Evolutionary conservation across 2,888 invertebrate genomes (phyloP), one percentile per base, ranked within the genome.

Genomic region (Hydropsyche betteni): DNA sequence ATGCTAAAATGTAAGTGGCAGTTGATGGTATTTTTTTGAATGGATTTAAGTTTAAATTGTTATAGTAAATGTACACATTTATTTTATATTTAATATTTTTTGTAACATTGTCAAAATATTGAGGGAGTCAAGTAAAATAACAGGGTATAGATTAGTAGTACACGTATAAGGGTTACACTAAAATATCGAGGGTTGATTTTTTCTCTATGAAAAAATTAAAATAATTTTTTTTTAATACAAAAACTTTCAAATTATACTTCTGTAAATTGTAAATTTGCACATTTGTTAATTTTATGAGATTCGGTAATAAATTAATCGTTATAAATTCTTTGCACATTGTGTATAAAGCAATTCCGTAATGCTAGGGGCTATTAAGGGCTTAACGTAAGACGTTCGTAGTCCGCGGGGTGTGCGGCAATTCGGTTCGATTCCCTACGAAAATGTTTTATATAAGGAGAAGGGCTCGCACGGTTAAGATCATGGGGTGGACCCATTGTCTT

Each of bases 101-200:
- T 24, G 24, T 24, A 24, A 24, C 77, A 78, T 79, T 76, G 78
- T 76, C 76, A 75, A 78, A 76, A 79, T 68, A 78, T 78, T 68
- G 72, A 68, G 68, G 68, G 36, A 33, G 68, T 16, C 75, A 74
- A 77, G 72, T 74, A 75, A 79, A 79, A 79, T 79, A 78, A 78
- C 79, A 75, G 77, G 76, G 75, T 73, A 73, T 77, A 77, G 79
- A 79, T 79, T 79, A 79, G 74, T 64, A 52, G 74, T 34, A 61
- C 74, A 68, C 74, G 68, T 36, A 33, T 24, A 64, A 33, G 64
- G 64, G 8, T 33, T 24, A 14, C 64, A 12, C 4, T 24, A 64
- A 64, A 64, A 24, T 14, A 24, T 3, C 64, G 52, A 72, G 72
- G 72, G 72, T 24, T 24, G 24, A 24, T 24, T 24, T 2, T 24